Base-by-base conservation (phyloP, 1,140 invertebrate species). In the Caerostris extrusa region DNA sequence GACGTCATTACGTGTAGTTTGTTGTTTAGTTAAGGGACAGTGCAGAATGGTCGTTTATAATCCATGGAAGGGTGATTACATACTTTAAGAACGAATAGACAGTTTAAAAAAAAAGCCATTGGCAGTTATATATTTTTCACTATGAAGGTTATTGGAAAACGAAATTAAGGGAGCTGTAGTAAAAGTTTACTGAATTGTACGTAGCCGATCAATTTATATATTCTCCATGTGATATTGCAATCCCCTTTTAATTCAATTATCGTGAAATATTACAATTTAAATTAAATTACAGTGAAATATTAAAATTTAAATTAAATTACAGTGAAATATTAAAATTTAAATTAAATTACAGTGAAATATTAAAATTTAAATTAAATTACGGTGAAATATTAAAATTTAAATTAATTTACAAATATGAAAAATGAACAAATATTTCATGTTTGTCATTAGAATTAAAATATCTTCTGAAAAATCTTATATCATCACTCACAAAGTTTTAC, bases 1-100 rank as follows among this genome's bases (percentile, higher is more conserved):
- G 86, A 88, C 86, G 86, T 88, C 86, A 88, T 88, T 55, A 34
- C 34, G 58, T 58, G 58, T 58, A 87, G n/a, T 50, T 87, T 69
- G 12, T 34, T 60, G 34, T 89, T 69, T 55, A 89, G 87, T 71
- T 89, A 67, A 53, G 19, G 87, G 55, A 56, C 12, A 19, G 81
- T 60, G n/a, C 58, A 61, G 34, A 86, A 19, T 34, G n/a, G 7
- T n/a, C 57, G 83, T 86, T 86, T 19, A 58, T 86, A 86, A 82
- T 4, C 83, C 57, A 86, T 8, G 83, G 19, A 86, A 86, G 83
- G 14, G 12, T 86, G 57, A 86, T 53, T 86, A 60, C 19, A 55
- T n/a, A 34, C 83, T 17, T 60, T 6, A 17, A 12, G 83, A 53
- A n/a, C 83, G 57, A n/a, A 58, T n/a, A 53, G 14, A 55, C 77